Evolutionary conservation across 2,888 invertebrate genomes (phyloP).

Genomic region (Drosophila yooni): DNA sequence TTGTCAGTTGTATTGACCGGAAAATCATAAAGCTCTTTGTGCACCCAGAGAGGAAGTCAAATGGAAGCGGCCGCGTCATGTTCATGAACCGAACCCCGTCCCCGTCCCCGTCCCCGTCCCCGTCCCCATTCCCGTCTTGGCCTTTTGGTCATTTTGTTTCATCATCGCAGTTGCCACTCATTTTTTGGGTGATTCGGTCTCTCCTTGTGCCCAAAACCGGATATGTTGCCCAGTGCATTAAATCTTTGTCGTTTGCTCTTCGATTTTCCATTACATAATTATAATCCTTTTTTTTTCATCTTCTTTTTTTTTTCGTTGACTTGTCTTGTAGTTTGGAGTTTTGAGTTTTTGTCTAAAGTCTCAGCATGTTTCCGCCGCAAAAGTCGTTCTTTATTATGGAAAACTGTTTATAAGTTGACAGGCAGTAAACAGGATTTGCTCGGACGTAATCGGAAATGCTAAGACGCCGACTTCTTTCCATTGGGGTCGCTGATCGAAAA

Average conservation of each 20-base stretch:
- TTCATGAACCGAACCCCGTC: slow-evolving; percentile 16
- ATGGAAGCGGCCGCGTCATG: slow-evolving; percentile 60
- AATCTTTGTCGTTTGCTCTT: slow-evolving; percentile 66
- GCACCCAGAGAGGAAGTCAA: slow-evolving; percentile 53
- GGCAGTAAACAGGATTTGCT: slow-evolving; percentile 78
- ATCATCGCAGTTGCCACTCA: slow-evolving; percentile 27
- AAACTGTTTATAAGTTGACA: slow-evolving; percentile 80
- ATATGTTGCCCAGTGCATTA: slow-evolving; percentile 70
- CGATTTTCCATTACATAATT: slow-evolving; percentile 66
- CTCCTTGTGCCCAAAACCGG: slow-evolving; percentile 49
- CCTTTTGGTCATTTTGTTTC: slow-evolving; percentile 43
- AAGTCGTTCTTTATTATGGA: slow-evolving; percentile 74
- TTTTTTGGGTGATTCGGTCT: slow-evolving; percentile 10
- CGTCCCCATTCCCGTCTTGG: background rate
- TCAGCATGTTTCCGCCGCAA: slow-evolving; percentile 65
- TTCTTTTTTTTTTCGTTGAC: background rate
- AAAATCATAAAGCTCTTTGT: slow-evolving; percentile 81
- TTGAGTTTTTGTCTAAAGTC: slow-evolving; percentile 40
- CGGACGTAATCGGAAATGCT: slow-evolving; percentile 68
- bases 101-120: too few relatives aligned
- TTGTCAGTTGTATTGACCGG: slow-evolving; percentile 79
- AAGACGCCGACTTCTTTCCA: slow-evolving; percentile 41
- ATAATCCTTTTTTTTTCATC: slow-evolving; percentile 57
- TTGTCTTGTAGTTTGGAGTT: slow-evolving; percentile 9
- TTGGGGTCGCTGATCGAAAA: slow-evolving; percentile 49